Percentiles rank a stretch among this genome's conserved stretches.
Evolutionary conservation across 2,113 vertebrate genomes (phyloP).

Genomic region (Gasterosteus nipponicus): DNA sequence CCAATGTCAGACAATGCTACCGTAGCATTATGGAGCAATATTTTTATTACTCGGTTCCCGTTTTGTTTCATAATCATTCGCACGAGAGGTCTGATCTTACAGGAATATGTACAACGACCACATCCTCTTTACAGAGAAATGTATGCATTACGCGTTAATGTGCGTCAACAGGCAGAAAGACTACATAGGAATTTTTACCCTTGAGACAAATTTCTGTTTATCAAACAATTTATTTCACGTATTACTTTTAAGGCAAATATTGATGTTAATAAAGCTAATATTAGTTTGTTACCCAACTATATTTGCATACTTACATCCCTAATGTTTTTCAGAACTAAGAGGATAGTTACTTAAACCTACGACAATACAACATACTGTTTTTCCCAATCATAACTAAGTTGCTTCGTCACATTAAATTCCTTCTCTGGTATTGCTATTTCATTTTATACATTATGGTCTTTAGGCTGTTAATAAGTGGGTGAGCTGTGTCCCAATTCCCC

Average conservation of each 20-base stretch:
- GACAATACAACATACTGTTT: no score
- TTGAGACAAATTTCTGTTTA: background rate
- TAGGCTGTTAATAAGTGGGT: background rate
- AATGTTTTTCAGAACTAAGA: background rate
- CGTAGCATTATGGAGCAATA: background rate
- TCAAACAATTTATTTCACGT: background rate
- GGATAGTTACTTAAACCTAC: no score
- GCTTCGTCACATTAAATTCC: background rate
- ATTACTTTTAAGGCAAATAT: no score
- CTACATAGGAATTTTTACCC: background rate
- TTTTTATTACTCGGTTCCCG: background rate
- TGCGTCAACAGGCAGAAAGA: background rate
- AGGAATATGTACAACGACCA: background rate
- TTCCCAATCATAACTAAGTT: background rate
- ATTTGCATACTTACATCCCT: background rate
- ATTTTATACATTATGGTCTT: background rate
- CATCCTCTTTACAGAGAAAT: background rate
- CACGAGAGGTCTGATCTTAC: background rate
- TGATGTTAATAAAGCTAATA: no score
- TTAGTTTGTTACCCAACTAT: no score
- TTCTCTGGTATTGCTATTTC: background rate
- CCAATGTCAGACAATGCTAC: background rate
- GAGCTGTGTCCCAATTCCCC: no score
- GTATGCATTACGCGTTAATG: background rate
- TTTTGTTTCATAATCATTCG: background rate